These are phyloP conservation scores for Chaunax sp. DNA, from an alignment of 2,797 vertebrate genomes.

Conservation along the genomic window DNA sequence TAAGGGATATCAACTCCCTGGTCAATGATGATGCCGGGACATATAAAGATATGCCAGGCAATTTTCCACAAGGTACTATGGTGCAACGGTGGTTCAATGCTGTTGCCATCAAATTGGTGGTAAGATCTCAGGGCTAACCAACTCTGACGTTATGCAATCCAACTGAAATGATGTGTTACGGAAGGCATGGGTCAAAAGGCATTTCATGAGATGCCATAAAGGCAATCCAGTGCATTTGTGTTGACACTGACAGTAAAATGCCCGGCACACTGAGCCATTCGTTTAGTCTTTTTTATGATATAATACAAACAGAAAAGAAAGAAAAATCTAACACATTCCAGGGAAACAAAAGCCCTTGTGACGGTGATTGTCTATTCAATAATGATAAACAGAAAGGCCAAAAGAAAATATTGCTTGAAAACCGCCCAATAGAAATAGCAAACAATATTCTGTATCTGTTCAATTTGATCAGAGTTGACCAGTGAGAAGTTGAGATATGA, in stretches of 20 bases:
- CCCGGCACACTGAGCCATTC: slow-evolving; percentile 81
- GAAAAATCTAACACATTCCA: slow-evolving; percentile 76
- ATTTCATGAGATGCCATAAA: slow-evolving; percentile 83
- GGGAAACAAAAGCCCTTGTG: slow-evolving; percentile 88
- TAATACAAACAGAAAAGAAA: slow-evolving; percentile 39
- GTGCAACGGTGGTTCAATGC: slow-evolving; percentile 53
- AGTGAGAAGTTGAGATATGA: slow-evolving; percentile 60
- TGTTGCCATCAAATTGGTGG: slow-evolving; percentile 52
- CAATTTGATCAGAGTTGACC: slow-evolving; percentile 62
- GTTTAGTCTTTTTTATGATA: slow-evolving; percentile 77
- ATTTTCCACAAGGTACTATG: slow-evolving; percentile 42
- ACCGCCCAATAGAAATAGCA: slow-evolving; percentile 75
- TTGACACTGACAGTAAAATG: slow-evolving; percentile 83
- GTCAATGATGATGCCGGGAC: slow-evolving; percentile 43
- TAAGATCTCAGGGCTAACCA: slow-evolving; percentile 67
- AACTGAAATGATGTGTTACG: slow-evolving; percentile 78
- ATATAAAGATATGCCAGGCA: slow-evolving; percentile 36
- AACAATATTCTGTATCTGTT: slow-evolving; percentile 62
- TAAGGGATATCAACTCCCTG: slow-evolving; percentile 48
- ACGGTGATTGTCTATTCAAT: slow-evolving; percentile 88
- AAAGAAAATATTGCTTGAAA: slow-evolving; percentile 83
- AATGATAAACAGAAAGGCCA: slow-evolving; percentile 71
- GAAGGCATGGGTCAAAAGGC: slow-evolving; percentile 85
- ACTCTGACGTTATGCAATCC: slow-evolving; percentile 63
- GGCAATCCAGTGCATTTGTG: slow-evolving; percentile 82